phyloP scores from a whole-genome alignment of 2,113 vertebrate genomes.

The Tragelaphus scriptus region DNA sequence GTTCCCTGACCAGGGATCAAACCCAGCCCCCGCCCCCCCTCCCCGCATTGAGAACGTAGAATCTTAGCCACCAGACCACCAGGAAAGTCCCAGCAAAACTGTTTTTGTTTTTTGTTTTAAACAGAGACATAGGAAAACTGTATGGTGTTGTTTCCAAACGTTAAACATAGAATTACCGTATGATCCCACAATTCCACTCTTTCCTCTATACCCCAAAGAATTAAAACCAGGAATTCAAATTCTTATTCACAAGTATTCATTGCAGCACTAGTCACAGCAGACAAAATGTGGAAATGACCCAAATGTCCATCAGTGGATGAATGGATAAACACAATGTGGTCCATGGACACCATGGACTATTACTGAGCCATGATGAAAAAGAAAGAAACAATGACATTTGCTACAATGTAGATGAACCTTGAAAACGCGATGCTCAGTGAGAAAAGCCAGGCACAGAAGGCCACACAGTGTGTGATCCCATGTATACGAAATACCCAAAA shows the following conservation, averaged over 20 bases:
- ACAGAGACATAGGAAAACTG: background rate
- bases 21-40: background rate
- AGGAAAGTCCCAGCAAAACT: background rate
- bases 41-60: background rate
- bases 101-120: background rate
- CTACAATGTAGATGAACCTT: background rate
- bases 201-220: background rate
- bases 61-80: background rate
- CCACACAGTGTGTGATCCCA: background rate
- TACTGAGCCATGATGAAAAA: background rate
- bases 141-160: background rate
- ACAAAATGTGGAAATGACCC: background rate
- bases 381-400: too few species aligned
- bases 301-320: background rate
- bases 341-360: fast-evolving
- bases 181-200: background rate
- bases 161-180: background rate
- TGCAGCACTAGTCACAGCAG: background rate
- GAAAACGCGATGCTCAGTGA: background rate
- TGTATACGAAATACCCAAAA: background rate
- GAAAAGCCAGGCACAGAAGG: background rate
- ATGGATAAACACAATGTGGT: too few species aligned
- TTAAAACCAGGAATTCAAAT: background rate
- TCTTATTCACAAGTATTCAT: background rate
- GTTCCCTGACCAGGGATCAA: background rate